phyloP scores from a whole-genome alignment of 2,113 vertebrate species.

The Vulpes vulpes region DNA sequence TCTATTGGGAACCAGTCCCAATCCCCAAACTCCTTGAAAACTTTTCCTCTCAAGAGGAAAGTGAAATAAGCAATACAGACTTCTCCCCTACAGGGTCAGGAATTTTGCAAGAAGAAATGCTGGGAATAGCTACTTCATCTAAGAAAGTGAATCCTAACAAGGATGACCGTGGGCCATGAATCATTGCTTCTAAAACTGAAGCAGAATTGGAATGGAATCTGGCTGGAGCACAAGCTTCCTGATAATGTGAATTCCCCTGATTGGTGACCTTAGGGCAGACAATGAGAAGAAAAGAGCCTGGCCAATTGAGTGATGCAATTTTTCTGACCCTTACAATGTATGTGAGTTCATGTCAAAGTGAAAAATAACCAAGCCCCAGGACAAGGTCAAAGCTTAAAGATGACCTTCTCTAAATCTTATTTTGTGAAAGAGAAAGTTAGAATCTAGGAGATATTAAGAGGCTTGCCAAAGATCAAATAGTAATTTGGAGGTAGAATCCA shows the following conservation, averaged over 20 bases:
- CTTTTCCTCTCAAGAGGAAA: constrained; percentile 67
- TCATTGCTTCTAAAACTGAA: constrained; percentile 35
- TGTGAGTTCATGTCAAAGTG: background rate
- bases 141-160: constrained; percentile 26
- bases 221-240: background rate
- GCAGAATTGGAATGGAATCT: background rate
- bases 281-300: background rate
- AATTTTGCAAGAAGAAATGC: constrained; percentile 66
- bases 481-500: background rate
- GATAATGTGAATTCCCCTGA: background rate
- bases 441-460: background rate
- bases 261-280: background rate
- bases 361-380: constrained; percentile 14
- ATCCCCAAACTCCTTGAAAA: constrained; percentile 49
- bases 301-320: background rate
- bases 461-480: constrained; percentile 13
- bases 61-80: constrained; percentile 60
- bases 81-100: background rate
- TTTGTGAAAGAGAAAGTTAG: constrained; percentile 15
- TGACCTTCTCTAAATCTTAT: background rate
- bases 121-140: constrained; percentile 67
- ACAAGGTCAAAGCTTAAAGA: background rate
- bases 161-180: background rate
- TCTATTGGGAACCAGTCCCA: constrained; percentile 61
- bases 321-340: constrained; percentile 11